phyloP scores from a whole-genome alignment of 92 coral and sea anemone genomes.

The Umimayanthus kanabou region DNA sequence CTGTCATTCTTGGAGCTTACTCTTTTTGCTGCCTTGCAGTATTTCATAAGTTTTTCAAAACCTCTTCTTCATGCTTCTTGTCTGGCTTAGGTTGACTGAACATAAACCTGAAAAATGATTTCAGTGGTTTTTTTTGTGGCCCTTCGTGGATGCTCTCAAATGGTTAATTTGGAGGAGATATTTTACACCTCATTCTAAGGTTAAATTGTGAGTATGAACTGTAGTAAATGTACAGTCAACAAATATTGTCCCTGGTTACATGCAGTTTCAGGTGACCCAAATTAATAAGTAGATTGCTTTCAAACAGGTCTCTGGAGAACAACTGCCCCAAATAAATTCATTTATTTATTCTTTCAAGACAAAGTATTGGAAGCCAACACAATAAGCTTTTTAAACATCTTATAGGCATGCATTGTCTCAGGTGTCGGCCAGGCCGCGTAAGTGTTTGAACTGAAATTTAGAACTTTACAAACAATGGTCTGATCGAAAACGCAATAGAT shows the following conservation, averaged over 20 bases:
- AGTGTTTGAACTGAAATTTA: not conserved
- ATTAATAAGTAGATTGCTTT: not conserved
- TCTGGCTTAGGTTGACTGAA: not conserved
- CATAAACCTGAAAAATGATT: not conserved
- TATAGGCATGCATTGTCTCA: slow-evolving; percentile 1
- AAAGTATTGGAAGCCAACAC: not conserved
- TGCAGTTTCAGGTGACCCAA: not conserved
- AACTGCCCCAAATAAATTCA: not conserved
- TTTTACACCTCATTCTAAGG: not conserved
- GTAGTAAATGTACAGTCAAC: not conserved
- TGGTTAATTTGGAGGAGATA: not conserved
- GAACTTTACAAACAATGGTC: not conserved
- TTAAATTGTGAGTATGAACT: not conserved
- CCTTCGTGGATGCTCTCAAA: not conserved
- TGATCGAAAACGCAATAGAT: too few species aligned
- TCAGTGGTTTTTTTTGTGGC: not conserved
- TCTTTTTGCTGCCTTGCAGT: not conserved
- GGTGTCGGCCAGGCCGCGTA: not conserved
- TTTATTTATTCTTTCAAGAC: not conserved
- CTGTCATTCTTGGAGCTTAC: not conserved
- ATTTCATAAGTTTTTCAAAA: not conserved
- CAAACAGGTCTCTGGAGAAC: slow-evolving; percentile 3
- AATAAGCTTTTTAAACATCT: too few species aligned
- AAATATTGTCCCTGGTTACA: slow-evolving; percentile 9
- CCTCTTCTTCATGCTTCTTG: not conserved